Base-by-base conservation (phyloP, 2,888 invertebrate species). In the Meteorus colon region DNA sequence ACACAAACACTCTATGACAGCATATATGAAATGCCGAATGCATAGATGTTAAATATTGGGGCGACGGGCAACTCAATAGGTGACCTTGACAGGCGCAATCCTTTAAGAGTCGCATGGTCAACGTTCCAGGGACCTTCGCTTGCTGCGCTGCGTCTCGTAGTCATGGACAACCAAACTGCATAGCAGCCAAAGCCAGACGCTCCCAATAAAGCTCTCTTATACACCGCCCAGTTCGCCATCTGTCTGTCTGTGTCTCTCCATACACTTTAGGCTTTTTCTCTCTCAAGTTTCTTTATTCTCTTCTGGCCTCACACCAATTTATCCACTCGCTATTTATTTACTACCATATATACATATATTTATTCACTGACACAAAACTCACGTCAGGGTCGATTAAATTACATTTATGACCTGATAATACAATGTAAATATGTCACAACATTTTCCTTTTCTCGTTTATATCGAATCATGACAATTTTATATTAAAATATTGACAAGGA, bases 41-140 rank as follows among this genome's bases (percentile, higher is more conserved):
- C 78, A 79, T 77, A 81, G 31, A 80, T 19, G 60, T 34, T 34
- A 27, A 45, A 19, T 5, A 55, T 55, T 8, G 19, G 55, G 67
- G 72, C 60, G 62, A 41, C 66, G 73, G 63, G 60, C 70, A 77
- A 78, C 76, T 79, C 78, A 80, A 79, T 84, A 80, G 84, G 82
- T 85, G 85, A 85, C 86, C 86, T 86, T 86, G 86, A 82, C 81
- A 82, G 78, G 81, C 79, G 77, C 80, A 81, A 80, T 84, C 84
- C 85, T 86, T 86, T 84, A 83, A 86, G 84, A 85, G 82, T 84
- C 84, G 84, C 86, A 86, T 87, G 88, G 88, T 88, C 88, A 87
- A 87, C 85, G 88, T 86, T 87, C 87, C 85, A 80, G 84, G 85
- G 86, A 85, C 87, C 87, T 87, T 87, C 86, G 84, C 77, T 41